These are phyloP conservation scores for Leucania comma DNA, from an alignment of 2,888 invertebrate species.

Conservation along the genomic window DNA sequence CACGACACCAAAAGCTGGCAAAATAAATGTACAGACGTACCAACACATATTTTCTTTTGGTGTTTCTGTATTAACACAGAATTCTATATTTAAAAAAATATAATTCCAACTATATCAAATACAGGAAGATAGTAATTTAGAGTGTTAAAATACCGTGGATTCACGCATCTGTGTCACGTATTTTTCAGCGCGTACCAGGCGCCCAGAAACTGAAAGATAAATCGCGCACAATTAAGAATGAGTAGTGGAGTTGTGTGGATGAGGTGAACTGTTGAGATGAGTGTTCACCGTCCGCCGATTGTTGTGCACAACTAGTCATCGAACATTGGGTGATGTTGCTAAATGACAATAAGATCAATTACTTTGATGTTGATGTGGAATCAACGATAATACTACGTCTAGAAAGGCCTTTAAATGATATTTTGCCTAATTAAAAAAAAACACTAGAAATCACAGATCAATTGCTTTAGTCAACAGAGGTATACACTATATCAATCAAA, in stretches of 20 bases:
- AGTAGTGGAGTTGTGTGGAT: constrained; percentile 13
- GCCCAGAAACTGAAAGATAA: constrained; percentile 25
- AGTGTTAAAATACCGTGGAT: constrained; percentile 12
- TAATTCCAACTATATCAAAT: neutral
- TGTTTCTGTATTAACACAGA: neutral
- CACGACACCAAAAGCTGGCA: neutral
- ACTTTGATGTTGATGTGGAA: neutral
- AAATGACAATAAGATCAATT: neutral
- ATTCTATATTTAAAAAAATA: constrained; percentile 5
- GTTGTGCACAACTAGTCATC: neutral
- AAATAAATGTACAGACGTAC: neutral
- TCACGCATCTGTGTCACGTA: constrained; percentile 13
- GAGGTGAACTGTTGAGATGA: neutral
- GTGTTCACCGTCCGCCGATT: neutral
- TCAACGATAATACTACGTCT: neutral
- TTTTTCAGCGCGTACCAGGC: constrained; percentile 31
- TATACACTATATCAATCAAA: neutral
- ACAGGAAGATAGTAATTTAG: constrained; percentile 25
- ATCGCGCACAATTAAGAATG: constrained; percentile 33
- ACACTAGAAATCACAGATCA: neutral
- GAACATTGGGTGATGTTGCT: constrained; percentile 4
- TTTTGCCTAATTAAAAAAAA: neutral
- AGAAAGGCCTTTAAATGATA: neutral
- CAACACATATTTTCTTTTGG: neutral
- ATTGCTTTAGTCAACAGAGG: no score